Evolutionary conservation across 2,888 invertebrate species (phyloP).

Genomic region (Cremastinae sp.): DNA sequence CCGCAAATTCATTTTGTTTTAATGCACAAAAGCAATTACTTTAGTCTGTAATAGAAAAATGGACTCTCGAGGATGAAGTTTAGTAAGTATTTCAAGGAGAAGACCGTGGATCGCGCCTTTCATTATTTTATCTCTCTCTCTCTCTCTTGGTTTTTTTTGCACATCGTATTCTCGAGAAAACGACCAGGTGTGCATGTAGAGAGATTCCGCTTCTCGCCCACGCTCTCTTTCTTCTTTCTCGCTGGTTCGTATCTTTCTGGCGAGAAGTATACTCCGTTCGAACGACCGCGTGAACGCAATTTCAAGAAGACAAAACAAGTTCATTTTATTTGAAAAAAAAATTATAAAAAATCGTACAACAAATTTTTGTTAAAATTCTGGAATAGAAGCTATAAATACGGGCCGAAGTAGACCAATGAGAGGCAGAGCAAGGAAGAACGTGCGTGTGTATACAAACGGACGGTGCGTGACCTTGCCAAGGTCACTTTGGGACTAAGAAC

Average conservation of each 20-base stretch:
- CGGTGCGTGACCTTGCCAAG: constrained; percentile 76
- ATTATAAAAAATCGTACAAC: no score
- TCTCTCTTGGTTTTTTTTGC: constrained; percentile 26
- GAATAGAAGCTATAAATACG: constrained; percentile 13
- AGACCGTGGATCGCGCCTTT: constrained; percentile 6
- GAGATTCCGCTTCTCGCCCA: constrained; percentile 66
- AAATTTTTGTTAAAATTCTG: not conserved
- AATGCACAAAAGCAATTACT: no score
- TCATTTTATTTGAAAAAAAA: no score
- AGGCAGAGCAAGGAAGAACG: constrained; percentile 44
- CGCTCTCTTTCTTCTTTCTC: constrained; percentile 49
- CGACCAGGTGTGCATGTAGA: constrained; percentile 67
- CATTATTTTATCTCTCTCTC: constrained; percentile 2
- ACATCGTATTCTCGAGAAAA: constrained; percentile 20
- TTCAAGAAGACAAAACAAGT: no score
- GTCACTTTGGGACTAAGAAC: constrained; percentile 72
- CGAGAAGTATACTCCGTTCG: not conserved
- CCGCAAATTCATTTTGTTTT: no score
- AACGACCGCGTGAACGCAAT: no score
- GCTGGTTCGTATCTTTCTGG: constrained; percentile 3
- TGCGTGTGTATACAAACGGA: constrained; percentile 57
- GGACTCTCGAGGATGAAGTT: not conserved
- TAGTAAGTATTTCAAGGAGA: constrained; percentile 25
- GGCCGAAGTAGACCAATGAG: not conserved
- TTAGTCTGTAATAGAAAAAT: no score